Percentiles rank a stretch among this genome's conserved stretches.
phyloP scores from a whole-genome alignment of 2,797 vertebrate species.

The Coregonus sp. region DNA sequence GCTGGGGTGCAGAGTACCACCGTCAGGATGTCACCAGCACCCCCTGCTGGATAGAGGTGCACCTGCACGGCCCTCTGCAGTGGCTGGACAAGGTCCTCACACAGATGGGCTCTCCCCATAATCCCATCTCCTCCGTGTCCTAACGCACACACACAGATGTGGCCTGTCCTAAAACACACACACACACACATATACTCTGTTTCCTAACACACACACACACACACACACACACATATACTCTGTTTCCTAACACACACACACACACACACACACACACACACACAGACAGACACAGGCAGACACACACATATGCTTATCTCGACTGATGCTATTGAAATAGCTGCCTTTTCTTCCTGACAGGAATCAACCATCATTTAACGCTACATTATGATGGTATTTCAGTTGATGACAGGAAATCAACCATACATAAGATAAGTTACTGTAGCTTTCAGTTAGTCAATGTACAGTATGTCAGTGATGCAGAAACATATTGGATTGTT shows the following conservation, averaged over 20 bases:
- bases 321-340: background rate
- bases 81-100: slow-evolving; percentile 99
- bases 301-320: background rate
- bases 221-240: too few relatives aligned
- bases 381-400: background rate
- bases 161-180: background rate
- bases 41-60: slow-evolving; percentile 98
- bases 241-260: too few relatives aligned
- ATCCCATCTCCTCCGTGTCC: slow-evolving; percentile 95
- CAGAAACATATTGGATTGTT: background rate
- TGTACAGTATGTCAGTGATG: background rate
- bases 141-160: slow-evolving; percentile 66
- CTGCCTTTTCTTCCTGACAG: background rate
- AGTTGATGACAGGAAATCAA: background rate
- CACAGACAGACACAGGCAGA: background rate
- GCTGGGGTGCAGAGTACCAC: slow-evolving; percentile 98
- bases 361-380: background rate
- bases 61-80: slow-evolving; percentile 94
- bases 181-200: background rate
- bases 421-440: background rate
- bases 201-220: background rate
- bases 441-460: background rate
- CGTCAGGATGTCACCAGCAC: slow-evolving; percentile 98
- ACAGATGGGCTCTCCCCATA: slow-evolving; percentile 97
- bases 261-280: background rate